A percentile compares a stretch with the other conserved stretches of the same genome.
Conservation (phyloP, 1,140 invertebrate genomes). For the Gryon sp. region DNA sequence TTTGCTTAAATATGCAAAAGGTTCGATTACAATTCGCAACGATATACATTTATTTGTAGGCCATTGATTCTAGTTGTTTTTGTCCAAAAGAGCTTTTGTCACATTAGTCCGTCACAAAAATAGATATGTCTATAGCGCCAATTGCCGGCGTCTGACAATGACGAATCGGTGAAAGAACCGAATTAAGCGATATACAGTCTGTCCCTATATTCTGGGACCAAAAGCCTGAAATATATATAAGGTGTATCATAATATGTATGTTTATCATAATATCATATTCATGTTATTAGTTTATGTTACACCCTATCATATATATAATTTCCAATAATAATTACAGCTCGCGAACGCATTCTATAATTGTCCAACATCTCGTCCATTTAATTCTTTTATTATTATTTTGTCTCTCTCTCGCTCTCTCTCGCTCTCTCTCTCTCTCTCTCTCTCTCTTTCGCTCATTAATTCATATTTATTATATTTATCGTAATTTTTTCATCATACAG, state of each 20-base stretch:
- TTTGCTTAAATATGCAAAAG: slow-evolving; percentile 1
- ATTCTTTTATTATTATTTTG: slow-evolving; percentile 2
- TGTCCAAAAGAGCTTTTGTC: slow-evolving; percentile 30
- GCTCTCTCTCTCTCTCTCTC: no score
- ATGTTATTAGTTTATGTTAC: no score
- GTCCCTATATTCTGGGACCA: slow-evolving; percentile 17
- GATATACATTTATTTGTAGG: slow-evolving; percentile 35
- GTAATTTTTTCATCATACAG: slow-evolving; percentile 11
- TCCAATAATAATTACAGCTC: slow-evolving; percentile 52
- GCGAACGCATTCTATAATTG: slow-evolving; percentile 18
- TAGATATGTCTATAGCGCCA: slow-evolving; percentile 54
- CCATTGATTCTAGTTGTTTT: slow-evolving; percentile 46
- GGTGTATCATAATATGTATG: no score
- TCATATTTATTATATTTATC: slow-evolving; percentile 12
- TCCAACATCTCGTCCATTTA: slow-evolving; percentile 31
- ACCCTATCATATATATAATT: slow-evolving; percentile 36
- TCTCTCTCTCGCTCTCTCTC: no score
- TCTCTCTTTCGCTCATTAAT: no score
- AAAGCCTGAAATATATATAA: slow-evolving; percentile 50
- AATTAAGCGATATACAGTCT: slow-evolving; percentile 46
- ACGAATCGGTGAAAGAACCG: slow-evolving; percentile 43
- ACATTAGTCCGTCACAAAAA: slow-evolving; percentile 57
- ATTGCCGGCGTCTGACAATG: slow-evolving; percentile 33
- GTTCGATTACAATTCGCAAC: slow-evolving; percentile 16
- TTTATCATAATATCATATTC: no score